phyloP scores from a whole-genome alignment of 2,113 vertebrate genomes.

The Mungos mungo region DNA sequence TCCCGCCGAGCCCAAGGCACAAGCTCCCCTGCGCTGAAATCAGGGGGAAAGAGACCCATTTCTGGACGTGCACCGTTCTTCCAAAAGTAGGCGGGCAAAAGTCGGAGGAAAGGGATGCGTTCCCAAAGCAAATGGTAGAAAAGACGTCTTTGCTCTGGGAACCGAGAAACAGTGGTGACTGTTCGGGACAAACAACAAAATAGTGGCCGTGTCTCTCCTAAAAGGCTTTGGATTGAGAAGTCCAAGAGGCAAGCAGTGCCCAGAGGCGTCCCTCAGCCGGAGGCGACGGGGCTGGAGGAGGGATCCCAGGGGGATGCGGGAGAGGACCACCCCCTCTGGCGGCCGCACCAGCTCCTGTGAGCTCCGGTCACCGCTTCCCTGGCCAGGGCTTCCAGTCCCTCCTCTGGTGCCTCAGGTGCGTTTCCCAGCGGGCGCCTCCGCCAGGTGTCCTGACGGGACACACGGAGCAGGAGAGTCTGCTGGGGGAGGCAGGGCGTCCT shows the following conservation, averaged over 20 bases:
- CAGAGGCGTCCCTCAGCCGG: neutral
- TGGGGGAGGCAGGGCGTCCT: accelerated
- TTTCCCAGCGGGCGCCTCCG: neutral
- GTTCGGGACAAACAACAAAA: neutral
- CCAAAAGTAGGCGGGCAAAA: neutral
- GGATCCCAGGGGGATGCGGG: accelerated
- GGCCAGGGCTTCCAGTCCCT: accelerated
- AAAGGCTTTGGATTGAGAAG: neutral
- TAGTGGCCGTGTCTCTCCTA: neutral
- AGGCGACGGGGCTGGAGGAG: accelerated
- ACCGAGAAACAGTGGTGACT: accelerated
- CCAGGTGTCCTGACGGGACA: neutral
- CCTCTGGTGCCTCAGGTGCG: accelerated
- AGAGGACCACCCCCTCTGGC: accelerated
- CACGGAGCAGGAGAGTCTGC: accelerated
- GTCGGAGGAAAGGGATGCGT: neutral
- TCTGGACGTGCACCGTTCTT: neutral
- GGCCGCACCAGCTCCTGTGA: accelerated
- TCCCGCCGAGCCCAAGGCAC: neutral
- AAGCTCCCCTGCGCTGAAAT: neutral
- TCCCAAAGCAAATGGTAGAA: neutral
- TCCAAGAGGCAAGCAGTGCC: accelerated
- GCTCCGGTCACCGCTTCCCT: accelerated
- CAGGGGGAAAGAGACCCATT: neutral
- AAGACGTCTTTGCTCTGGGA: neutral